Evolutionary conservation across 1,140 invertebrate species (phyloP), one percentile per base, ranked within the genome.

Genomic region (Cotesia vestalis): DNA sequence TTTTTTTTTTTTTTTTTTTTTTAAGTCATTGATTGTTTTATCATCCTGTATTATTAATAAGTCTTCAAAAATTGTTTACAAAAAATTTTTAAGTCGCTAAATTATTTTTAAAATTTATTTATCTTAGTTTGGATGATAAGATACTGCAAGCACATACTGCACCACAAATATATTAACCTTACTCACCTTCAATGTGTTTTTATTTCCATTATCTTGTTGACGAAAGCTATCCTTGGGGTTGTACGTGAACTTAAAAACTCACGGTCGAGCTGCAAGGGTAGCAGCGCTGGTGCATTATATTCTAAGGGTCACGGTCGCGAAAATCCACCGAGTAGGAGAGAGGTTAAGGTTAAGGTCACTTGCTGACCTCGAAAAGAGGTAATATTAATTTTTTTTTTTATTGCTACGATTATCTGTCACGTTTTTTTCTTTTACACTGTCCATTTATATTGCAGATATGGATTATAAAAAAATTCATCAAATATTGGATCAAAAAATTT

Each of bases 271-370:
- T 75, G 17, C 62, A 63, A 59, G 73, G 69, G 35, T 69, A 46
- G 40, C 1, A 46, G 40, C 6, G 71, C 46, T 72, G 66, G 11
- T 59, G 63, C 27, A 60, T 64, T 62, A 68, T 72, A 63, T 46
- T 34, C 40, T 59, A 62, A 71, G 12, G 68, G 74, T 72, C 71
- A 75, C 59, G 73, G 73, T 69, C 73, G 62, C 57, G 34, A 55
- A 59, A 40, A 61, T 40, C 51, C 12, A 51, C 60, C 14, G 34
- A 73, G 75, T 66, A 66, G 63, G 46, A 27, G 14, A 67, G 68
- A 38, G n/a, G 55, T 66, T 63, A 17, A 17, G 17, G 75, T 78
- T 78, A 75, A 78, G 76, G 77, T 76, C 74, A 73, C 53, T 63
- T 51, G 69, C 61, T 74, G 40, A 71, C 62, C 38, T 57, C 46